These are phyloP conservation scores for Leucoraja ocellata DNA, from an alignment of 2,797 vertebrate species.

Conservation along the genomic window DNA sequence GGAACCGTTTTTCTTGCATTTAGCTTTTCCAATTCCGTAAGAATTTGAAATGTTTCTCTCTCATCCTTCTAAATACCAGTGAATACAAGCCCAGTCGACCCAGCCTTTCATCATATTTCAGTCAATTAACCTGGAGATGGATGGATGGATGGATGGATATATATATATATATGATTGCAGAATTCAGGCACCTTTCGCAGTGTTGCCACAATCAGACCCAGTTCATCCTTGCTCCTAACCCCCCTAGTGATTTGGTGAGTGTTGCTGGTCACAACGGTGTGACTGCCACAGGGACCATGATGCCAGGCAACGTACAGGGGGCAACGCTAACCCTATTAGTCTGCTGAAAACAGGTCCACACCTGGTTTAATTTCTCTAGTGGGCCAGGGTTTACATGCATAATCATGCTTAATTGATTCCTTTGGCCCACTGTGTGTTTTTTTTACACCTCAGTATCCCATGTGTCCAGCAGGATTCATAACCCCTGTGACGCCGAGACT, in stretches of 20 bases:
- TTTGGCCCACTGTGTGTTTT: not conserved
- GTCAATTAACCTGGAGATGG: too few species aligned
- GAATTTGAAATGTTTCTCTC: too few species aligned
- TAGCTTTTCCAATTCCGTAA: too few species aligned
- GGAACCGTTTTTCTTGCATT: too few species aligned
- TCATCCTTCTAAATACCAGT: too few species aligned
- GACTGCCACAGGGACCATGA: not conserved
- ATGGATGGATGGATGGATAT: too few species aligned
- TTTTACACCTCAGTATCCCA: too few species aligned
- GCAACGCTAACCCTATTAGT: not conserved
- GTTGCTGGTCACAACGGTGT: not conserved
- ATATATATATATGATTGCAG: too few species aligned
- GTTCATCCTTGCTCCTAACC: not conserved
- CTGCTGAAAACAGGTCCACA: not conserved
- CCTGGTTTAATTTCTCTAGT: constrained; percentile 1
- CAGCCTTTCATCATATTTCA: too few species aligned
- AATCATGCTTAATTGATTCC: constrained; percentile 15
- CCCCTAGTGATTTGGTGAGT: not conserved
- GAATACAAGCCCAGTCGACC: too few species aligned
- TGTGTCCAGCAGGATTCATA: not conserved
- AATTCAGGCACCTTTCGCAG: not conserved
- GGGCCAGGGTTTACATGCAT: not conserved
- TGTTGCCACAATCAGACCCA: not conserved
- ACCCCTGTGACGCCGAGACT: not conserved
- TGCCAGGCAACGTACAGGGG: not conserved